These are phyloP conservation scores for Heteromurus nitidus DNA, from an alignment of 2,888 invertebrate genomes.

Conservation along the genomic window DNA sequence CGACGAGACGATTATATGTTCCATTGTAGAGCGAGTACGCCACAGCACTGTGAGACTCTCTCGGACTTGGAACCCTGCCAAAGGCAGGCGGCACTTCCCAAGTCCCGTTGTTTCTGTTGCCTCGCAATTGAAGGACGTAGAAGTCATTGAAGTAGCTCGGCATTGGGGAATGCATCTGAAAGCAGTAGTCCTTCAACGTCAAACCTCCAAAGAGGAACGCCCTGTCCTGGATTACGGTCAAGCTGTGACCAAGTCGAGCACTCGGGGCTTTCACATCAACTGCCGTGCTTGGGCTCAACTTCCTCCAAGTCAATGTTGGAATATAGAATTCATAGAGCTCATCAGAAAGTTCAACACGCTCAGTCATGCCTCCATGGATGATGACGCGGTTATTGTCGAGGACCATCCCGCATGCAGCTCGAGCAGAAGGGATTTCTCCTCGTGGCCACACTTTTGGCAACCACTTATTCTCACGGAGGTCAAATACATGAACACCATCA, in stretches of 20 bases:
- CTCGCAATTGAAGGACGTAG: slow-evolving; percentile 91
- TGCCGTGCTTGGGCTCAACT: slow-evolving; percentile 91
- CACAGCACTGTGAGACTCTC: slow-evolving; percentile 98
- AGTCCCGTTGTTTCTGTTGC: slow-evolving; percentile 81
- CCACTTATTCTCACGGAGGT: slow-evolving; percentile 98
- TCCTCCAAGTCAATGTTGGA: slow-evolving; percentile 93
- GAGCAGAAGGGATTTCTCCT: slow-evolving; percentile 98
- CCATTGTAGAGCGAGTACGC: slow-evolving; percentile 88
- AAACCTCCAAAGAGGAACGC: slow-evolving; percentile 98
- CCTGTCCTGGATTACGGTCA: slow-evolving; percentile 94
- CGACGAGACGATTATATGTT: slow-evolving; percentile 88
- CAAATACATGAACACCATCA: slow-evolving; percentile 99
- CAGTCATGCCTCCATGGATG: slow-evolving; percentile 99
- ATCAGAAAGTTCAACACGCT: slow-evolving; percentile 99
- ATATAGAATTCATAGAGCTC: slow-evolving; percentile 95
- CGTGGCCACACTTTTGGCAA: slow-evolving; percentile 96
- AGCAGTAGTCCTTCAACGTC: slow-evolving; percentile 98
- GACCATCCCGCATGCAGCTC: slow-evolving; percentile 99
- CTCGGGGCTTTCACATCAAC: slow-evolving; percentile 92
- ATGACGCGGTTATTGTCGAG: slow-evolving; percentile 97
- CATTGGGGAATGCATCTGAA: slow-evolving; percentile 79
- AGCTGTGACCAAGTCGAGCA: slow-evolving; percentile 97
- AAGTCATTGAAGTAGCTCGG: slow-evolving; percentile 97
- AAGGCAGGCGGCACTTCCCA: slow-evolving; percentile 96
- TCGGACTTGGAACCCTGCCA: slow-evolving; percentile 92